A percentile compares a stretch with the other conserved stretches of the same genome.
Evolutionary conservation across 2,113 vertebrate species (phyloP).

Genomic region (Vidua chalybeata): DNA sequence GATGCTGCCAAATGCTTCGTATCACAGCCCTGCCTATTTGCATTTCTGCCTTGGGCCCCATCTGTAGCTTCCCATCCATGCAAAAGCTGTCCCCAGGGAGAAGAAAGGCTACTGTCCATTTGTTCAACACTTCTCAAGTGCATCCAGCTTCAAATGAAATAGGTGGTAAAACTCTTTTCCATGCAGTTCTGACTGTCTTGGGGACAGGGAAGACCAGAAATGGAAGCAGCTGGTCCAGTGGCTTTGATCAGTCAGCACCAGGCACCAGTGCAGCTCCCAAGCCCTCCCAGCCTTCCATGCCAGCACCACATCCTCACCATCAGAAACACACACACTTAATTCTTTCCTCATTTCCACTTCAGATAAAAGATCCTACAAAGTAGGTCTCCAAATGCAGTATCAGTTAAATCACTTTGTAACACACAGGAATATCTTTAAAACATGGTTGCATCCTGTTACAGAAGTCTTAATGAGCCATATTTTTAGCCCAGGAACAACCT

Average conservation of each 20-base stretch:
- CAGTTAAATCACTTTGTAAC: background rate
- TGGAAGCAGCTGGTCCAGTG: background rate
- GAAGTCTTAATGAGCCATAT: constrained; percentile 10
- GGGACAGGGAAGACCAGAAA: background rate
- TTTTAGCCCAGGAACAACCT: constrained; percentile 21
- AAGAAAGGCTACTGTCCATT: constrained; percentile 56
- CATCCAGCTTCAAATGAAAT: constrained; percentile 22
- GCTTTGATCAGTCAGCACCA: background rate
- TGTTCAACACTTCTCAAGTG: constrained; percentile 12
- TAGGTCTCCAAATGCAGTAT: background rate
- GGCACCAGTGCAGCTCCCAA: background rate
- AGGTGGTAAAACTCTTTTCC: constrained; percentile 11
- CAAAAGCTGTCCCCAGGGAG: constrained; percentile 11
- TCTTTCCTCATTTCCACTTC: background rate
- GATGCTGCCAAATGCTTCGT: constrained; percentile 55
- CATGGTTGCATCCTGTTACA: background rate
- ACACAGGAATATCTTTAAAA: background rate
- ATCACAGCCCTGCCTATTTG: constrained; percentile 56
- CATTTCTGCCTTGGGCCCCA: constrained; percentile 61
- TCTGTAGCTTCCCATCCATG: constrained; percentile 60
- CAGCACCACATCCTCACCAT: background rate
- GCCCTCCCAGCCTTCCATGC: background rate
- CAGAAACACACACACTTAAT: background rate
- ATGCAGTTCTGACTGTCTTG: background rate
- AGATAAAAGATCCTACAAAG: background rate